phyloP scores from a whole-genome alignment of 2,797 vertebrate species.

The Urophycis tenuis region DNA sequence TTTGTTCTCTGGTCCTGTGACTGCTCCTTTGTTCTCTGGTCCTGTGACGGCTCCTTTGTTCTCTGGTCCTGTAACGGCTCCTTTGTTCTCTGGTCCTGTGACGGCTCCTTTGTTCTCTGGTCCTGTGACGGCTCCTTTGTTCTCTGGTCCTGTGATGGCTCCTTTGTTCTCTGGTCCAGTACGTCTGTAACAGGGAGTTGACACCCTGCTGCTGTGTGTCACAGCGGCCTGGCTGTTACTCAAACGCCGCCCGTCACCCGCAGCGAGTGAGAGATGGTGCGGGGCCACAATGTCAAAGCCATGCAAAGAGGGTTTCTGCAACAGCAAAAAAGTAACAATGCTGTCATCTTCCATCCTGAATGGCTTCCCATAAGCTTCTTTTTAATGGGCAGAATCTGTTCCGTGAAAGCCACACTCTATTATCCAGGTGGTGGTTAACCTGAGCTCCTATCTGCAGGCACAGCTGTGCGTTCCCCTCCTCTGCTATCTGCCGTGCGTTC shows the following conservation, averaged over 20 bases:
- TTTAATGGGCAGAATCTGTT: neutral
- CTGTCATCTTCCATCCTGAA: neutral
- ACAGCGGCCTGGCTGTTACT: neutral
- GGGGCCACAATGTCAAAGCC: neutral
- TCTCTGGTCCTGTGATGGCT: neutral
- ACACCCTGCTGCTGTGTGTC: neutral
- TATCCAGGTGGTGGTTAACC: neutral
- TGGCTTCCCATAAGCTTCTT: neutral
- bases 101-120: neutral
- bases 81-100: neutral
- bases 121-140: no score
- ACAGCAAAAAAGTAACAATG: neutral
- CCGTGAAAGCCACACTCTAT: slow-evolving; percentile 1
- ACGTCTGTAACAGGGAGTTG: neutral
- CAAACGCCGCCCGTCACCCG: neutral
- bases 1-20: no score
- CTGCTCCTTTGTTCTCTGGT: neutral
- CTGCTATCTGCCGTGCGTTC: neutral
- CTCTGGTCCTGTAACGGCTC: no score
- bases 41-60: neutral
- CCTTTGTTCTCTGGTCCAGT: neutral
- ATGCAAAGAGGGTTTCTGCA: neutral
- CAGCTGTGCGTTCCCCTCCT: slow-evolving; percentile 9
- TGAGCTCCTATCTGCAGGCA: neutral
- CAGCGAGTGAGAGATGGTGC: no score